Conservation (phyloP, 2,888 invertebrate genomes). For the Agrochola litura region DNA sequence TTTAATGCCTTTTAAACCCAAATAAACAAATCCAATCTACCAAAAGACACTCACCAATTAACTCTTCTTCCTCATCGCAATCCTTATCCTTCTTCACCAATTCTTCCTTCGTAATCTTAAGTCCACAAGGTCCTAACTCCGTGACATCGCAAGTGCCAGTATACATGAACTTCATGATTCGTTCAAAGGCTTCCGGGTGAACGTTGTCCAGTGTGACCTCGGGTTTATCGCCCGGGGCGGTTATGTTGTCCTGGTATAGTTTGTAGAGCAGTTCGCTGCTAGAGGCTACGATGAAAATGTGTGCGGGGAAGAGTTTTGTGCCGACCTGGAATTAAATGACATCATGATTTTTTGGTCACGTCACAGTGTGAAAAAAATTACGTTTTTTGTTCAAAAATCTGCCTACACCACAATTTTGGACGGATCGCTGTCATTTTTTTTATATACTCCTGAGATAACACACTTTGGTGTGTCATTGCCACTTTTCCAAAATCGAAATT, state of each 20-base stretch:
- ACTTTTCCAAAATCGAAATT: too few relatives aligned
- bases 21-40: background rate
- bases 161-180: conserved; percentile 93
- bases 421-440: too few relatives aligned
- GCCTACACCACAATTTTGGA: too few relatives aligned
- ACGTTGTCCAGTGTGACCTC: conserved; percentile 88
- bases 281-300: conserved; percentile 93
- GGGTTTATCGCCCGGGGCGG: conserved; percentile 76
- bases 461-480: too few relatives aligned
- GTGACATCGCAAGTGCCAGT: conserved; percentile 92
- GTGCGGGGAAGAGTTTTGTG: conserved; percentile 92
- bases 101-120: conserved; percentile 87
- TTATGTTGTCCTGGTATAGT: conserved; percentile 83
- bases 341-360: background rate
- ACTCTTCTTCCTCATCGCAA: conserved; percentile 73
- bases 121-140: conserved; percentile 86
- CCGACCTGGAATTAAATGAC: conserved; percentile 86
- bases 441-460: too few relatives aligned
- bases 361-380: too few relatives aligned
- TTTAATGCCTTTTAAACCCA: too few relatives aligned
- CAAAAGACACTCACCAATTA: conserved; percentile 77
- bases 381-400: too few relatives aligned
- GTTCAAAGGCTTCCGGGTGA: conserved; percentile 92
- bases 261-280: conserved; percentile 92
- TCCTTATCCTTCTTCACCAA: conserved; percentile 80